Conservation (phyloP, 2,113 vertebrate genomes). For the Corythaeola cristata region DNA sequence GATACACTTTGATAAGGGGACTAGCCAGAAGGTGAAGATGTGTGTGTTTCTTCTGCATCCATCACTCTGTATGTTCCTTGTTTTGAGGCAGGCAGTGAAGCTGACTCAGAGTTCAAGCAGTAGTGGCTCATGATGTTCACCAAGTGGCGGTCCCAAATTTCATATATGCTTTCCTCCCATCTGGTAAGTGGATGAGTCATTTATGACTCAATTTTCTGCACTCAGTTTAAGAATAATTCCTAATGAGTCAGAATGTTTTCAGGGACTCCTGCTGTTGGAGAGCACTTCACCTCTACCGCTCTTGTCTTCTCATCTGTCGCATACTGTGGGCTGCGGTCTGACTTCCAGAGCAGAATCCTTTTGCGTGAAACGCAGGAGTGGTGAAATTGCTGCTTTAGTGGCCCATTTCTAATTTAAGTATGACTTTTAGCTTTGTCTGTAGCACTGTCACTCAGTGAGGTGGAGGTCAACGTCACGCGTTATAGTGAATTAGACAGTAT, state of each 20-base stretch:
- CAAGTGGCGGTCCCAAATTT: conserved; percentile 30
- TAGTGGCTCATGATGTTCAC: conserved; percentile 9
- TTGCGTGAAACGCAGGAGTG: not conserved
- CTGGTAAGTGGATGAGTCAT: conserved; percentile 58
- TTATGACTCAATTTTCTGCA: conserved; percentile 51
- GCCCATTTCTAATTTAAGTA: not conserved
- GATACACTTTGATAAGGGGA: not conserved
- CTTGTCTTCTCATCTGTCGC: not conserved
- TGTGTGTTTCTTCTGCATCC: not conserved
- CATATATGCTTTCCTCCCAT: conserved; percentile 46
- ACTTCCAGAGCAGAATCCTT: not conserved
- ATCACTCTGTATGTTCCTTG: not conserved
- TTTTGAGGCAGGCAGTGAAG: not conserved
- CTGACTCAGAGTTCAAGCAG: not conserved
- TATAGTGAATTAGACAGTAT: no score
- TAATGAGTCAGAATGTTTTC: conserved; percentile 61
- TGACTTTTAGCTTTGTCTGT: not conserved
- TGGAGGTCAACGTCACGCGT: not conserved
- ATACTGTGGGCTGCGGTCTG: not conserved
- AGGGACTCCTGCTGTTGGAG: conserved; percentile 25
- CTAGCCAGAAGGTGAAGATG: not conserved
- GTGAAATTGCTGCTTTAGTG: not conserved
- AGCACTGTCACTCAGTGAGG: not conserved
- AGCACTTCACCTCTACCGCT: not conserved
- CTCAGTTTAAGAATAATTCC: conserved; percentile 40